Percentiles rank a stretch among this genome's conserved stretches.
phyloP scores from a whole-genome alignment of 1,140 invertebrate species.

The Meloidogyne floridensis region DNA sequence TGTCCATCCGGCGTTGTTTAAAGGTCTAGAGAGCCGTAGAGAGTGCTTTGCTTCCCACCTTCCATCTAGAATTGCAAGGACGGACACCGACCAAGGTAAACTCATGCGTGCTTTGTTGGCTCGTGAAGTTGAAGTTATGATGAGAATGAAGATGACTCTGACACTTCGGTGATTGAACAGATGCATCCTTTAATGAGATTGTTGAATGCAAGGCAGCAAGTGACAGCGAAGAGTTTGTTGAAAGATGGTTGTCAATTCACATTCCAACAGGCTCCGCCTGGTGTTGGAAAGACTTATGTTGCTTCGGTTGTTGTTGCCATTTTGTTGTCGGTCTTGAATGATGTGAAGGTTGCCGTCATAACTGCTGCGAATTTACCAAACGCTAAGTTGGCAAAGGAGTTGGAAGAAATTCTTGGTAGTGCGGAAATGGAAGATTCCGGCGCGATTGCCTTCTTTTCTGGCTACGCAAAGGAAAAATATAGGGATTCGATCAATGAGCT shows the following conservation, averaged over 20 bases:
- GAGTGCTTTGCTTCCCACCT: too few species aligned
- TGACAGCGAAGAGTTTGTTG: background rate
- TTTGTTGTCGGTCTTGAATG: background rate
- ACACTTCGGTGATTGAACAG: background rate
- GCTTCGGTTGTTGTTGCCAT: background rate
- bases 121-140: too few species aligned
- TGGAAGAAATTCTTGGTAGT: background rate
- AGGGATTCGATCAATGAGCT: background rate
- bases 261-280: background rate
- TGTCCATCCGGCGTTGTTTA: too few species aligned
- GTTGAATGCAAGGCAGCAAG: background rate
- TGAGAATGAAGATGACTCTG: too few species aligned
- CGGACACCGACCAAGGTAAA: too few species aligned
- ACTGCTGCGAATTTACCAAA: constrained; percentile 2
- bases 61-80: background rate
- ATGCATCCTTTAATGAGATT: background rate
- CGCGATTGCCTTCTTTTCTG: background rate
- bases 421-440: background rate
- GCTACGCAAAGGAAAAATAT: background rate
- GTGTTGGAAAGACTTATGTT: background rate
- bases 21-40: too few species aligned
- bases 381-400: background rate
- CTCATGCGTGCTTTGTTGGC: too few species aligned
- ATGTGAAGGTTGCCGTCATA: background rate
- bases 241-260: background rate